Evolutionary conservation across 2,113 vertebrate genomes (phyloP), one percentile per base, ranked within the genome.

Genomic region (Jacana jacana): DNA sequence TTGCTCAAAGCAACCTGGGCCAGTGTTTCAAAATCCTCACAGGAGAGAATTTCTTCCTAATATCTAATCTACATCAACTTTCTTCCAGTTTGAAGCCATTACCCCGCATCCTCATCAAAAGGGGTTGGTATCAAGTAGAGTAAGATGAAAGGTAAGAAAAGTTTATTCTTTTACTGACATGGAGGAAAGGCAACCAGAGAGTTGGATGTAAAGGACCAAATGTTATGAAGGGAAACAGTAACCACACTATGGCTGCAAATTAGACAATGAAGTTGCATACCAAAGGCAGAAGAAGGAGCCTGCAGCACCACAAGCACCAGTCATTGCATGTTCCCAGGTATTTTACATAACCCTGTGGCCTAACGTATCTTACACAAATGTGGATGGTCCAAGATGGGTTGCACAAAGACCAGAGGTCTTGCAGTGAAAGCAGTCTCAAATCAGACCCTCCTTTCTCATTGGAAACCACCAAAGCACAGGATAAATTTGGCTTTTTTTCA

Each of bases 251-350:
- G 7, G 2, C 17, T 33, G 22, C 42, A 64, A 42, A 58, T 30
- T 16, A 19, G 16, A 17, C 1, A 19, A 14, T 0, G 0, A 23
- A 76, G 15, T 39, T 48, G 25, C 1, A 0, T 4, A 3, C 7
- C 17, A 46, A 52, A 13, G 25, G 44, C 44, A 52, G 55, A 52
- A 30, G 1, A 4, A 61, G 72, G 44, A 90, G 11, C 10, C 15
- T 23, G 9, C 7, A 35, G 79, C 58, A 65, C 6, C 44, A 33
- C 33, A 19, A 65, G 73, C 40, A 84, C 12, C 27, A 11, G 13
- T 4, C 24, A 2, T 37, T 66, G 69, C 46, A 8, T 4, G 31
- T 17, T 35, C 10, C 33, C 88, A 87, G 64, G 31, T 70, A 13
- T 87, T 96, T 95, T 13, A 44, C 15, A 33, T 18, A 91, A 91